phyloP scores from a whole-genome alignment of 2,113 vertebrate genomes.

The Myxocyprinus asiaticus region DNA sequence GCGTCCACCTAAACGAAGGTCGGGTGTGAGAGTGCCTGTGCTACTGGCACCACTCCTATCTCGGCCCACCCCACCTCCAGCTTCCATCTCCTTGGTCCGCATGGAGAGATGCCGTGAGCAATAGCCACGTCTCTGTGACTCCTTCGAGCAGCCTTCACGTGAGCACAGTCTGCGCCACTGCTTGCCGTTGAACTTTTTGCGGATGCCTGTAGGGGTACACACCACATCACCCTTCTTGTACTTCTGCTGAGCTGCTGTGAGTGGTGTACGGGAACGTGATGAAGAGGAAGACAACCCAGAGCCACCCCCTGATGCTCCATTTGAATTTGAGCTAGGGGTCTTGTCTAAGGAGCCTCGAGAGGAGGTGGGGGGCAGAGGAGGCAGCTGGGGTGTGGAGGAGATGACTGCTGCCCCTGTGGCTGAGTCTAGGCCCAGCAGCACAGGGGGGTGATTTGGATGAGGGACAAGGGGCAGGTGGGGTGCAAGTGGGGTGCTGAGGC shows the following conservation, averaged over 20 bases:
- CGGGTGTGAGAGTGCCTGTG: slow-evolving; percentile 77
- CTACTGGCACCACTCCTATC: slow-evolving; percentile 81
- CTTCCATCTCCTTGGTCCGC: slow-evolving; percentile 95
- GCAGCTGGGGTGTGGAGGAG: slow-evolving; percentile 69
- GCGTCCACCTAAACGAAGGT: slow-evolving; percentile 70
- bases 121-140: slow-evolving; percentile 89
- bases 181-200: slow-evolving; percentile 94
- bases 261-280: slow-evolving; percentile 82
- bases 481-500: slow-evolving; percentile 67
- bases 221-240: slow-evolving; percentile 94
- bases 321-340: slow-evolving; percentile 58
- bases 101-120: slow-evolving; percentile 94
- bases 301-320: slow-evolving; percentile 57
- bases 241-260: slow-evolving; percentile 89
- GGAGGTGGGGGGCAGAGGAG: slow-evolving; percentile 69
- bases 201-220: slow-evolving; percentile 89
- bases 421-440: slow-evolving; percentile 72
- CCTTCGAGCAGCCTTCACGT: slow-evolving; percentile 90
- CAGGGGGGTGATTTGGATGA: slow-evolving; percentile 62
- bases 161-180: slow-evolving; percentile 92
- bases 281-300: slow-evolving; percentile 73
- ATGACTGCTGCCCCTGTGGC: slow-evolving; percentile 57
- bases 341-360: slow-evolving; percentile 70
- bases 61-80: slow-evolving; percentile 78
- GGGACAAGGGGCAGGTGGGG: slow-evolving; percentile 70